Conservation (phyloP, 1,140 invertebrate species). For the Drosophila repletoides region DNA sequence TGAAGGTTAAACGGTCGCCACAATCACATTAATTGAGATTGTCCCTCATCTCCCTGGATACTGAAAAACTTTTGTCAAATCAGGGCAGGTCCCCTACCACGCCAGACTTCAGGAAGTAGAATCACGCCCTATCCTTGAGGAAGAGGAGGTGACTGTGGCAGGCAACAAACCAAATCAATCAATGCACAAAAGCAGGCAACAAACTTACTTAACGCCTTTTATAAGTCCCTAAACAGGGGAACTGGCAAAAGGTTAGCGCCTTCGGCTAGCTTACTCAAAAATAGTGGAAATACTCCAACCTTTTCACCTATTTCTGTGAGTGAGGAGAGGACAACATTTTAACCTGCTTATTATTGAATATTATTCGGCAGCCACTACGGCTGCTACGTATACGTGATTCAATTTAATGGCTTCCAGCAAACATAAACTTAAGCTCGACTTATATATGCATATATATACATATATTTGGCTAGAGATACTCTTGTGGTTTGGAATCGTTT, state of each 20-base stretch:
- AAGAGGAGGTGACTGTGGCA: no score
- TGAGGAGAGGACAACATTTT: conserved; percentile 15
- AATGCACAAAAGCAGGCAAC: conserved; percentile 31
- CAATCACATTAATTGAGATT: conserved; percentile 15
- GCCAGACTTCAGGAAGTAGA: not conserved
- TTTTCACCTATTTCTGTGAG: not conserved
- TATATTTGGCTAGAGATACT: not conserved
- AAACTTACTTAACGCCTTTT: conserved; percentile 15
- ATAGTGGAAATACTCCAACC: conserved; percentile 31
- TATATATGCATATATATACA: not conserved
- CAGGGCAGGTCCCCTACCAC: not conserved
- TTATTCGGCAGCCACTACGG: conserved; percentile 29
- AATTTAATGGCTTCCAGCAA: conserved; percentile 35
- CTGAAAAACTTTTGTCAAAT: conserved; percentile 23
- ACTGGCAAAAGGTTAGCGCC: conserved; percentile 43
- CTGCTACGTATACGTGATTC: conserved; percentile 53
- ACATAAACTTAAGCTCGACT: conserved; percentile 41
- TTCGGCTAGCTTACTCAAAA: conserved; percentile 26
- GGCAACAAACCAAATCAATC: conserved; percentile 50
- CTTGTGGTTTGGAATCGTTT: not conserved
- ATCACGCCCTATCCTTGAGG: not conserved
- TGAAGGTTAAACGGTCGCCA: conserved; percentile 33
- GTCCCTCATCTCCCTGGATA: not conserved
- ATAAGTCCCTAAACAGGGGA: conserved; percentile 3
- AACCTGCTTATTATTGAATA: conserved; percentile 55